Base-by-base conservation (phyloP, 2,888 invertebrate species). In the Phragmatobia fuliginosa region DNA sequence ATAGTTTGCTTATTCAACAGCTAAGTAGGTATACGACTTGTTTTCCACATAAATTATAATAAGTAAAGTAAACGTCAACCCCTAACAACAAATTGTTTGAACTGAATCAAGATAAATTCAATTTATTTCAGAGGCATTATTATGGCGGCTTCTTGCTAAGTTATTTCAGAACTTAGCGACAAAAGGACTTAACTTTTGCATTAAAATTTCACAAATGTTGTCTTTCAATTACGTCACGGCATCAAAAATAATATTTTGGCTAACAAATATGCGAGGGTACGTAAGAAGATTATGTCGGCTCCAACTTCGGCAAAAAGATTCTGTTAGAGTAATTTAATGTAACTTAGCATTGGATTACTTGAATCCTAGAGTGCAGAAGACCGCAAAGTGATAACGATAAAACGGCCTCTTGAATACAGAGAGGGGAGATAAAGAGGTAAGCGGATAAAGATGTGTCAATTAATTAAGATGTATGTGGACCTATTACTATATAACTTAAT, bases 141-240 rank as follows among this genome's bases (percentile, higher is more conserved):
- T 73, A 70, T 25, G 25, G 67, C 67, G 63, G 16, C 70, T 66
- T 59, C 65, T 67, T 49, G 78, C 63, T 71, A 72, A 78, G 68
- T 78, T 60, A 72, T 70, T 58, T 63, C 61, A 59, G 41, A 62
- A 73, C 70, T 74, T 74, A 63, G 73, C 36, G 60, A 60, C 64
- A 67, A 56, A 18, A 31, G 62, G 62, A 45, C 28, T 32, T 32
- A 72, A 70, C 71, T 79, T 77, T 68, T 68, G 70, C 74, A 79
- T 80, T 80, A 80, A 74, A 80, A 83, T 81, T 67, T 74, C 71
- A 75, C 70, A 72, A 80, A 80, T 72, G 72, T 81, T 80, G 76
- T 74, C 71, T 77, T 77, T 80, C 67, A 68, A 68, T 68, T 71
- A 71, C 36, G n/a, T 36, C 28, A 41, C 38, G 25, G 32, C 31